phyloP scores from a whole-genome alignment of 2,113 vertebrate species.

The Podilymbus podiceps region DNA sequence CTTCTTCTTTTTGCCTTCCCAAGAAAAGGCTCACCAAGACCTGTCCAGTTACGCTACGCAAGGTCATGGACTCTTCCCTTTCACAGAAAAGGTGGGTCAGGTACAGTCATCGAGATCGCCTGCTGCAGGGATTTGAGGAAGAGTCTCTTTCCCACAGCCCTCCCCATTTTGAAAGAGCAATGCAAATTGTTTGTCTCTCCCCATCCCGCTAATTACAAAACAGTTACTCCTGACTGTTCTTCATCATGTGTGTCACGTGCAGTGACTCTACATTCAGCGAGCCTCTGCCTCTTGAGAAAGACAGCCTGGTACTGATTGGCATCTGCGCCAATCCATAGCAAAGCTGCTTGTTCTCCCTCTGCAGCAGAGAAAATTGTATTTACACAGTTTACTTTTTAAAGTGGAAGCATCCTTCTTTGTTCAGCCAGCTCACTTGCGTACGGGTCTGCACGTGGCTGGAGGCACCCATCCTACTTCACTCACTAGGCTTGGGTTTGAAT shows the following conservation, averaged over 20 bases:
- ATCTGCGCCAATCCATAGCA: background rate
- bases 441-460: background rate
- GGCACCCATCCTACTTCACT: background rate
- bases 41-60: background rate
- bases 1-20: background rate
- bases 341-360: background rate
- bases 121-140: background rate
- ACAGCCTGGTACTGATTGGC: background rate
- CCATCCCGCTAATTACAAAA: background rate
- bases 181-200: background rate
- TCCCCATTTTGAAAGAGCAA: background rate
- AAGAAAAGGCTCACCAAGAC: background rate
- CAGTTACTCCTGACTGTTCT: background rate
- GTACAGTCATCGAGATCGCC: background rate
- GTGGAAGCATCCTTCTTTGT: background rate
- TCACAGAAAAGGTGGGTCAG: background rate
- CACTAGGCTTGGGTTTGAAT: accelerated
- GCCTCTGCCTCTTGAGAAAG: background rate
- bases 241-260: background rate
- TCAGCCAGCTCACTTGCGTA: background rate
- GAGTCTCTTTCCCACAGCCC: background rate
- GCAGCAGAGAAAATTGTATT: background rate
- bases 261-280: background rate
- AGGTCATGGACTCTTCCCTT: background rate
- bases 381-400: background rate